Evolutionary conservation across 2,113 vertebrate genomes (phyloP).

Genomic region (Holacanthus passer): DNA sequence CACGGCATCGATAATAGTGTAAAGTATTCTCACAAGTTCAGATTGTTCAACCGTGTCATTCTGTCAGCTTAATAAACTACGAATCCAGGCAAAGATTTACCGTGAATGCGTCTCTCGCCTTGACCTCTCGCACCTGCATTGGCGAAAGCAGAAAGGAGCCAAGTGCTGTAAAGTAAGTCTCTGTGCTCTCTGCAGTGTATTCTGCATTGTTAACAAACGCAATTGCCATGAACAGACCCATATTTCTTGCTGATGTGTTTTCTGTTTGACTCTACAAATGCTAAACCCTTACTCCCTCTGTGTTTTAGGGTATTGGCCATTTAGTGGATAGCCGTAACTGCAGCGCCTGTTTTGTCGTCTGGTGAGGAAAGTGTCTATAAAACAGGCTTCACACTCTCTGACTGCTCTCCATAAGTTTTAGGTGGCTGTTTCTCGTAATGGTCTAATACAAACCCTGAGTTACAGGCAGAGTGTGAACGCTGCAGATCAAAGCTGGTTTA

Average conservation of each 20-base stretch:
- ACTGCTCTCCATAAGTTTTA: conserved; percentile 40
- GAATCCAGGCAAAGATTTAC: conserved; percentile 34
- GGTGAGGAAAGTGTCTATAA: conserved; percentile 35
- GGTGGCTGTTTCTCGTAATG: neutral
- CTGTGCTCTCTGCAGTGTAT: neutral
- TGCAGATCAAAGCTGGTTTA: too few species aligned
- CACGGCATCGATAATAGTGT: conserved; percentile 41
- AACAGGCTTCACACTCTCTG: conserved; percentile 19
- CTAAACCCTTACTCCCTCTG: conserved; percentile 2
- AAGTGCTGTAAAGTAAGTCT: conserved; percentile 23
- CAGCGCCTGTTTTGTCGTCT: conserved; percentile 8
- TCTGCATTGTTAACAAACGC: neutral
- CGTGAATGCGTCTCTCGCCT: conserved; percentile 19
- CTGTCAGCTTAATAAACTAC: conserved; percentile 34
- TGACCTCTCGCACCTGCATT: conserved; percentile 25
- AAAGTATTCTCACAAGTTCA: conserved; percentile 22
- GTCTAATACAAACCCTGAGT: conserved; percentile 22
- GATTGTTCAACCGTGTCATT: conserved; percentile 24
- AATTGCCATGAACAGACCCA: conserved; percentile 5
- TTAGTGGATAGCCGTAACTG: conserved; percentile 8
- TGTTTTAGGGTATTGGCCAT: conserved; percentile 20
- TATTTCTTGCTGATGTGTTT: conserved; percentile 15
- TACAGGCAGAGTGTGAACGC: conserved; percentile 29
- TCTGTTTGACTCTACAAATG: conserved; percentile 12
- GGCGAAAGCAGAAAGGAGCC: conserved; percentile 9